Evolutionary conservation across 1,140 invertebrate species (phyloP).

Genomic region (Radopholus similis): DNA sequence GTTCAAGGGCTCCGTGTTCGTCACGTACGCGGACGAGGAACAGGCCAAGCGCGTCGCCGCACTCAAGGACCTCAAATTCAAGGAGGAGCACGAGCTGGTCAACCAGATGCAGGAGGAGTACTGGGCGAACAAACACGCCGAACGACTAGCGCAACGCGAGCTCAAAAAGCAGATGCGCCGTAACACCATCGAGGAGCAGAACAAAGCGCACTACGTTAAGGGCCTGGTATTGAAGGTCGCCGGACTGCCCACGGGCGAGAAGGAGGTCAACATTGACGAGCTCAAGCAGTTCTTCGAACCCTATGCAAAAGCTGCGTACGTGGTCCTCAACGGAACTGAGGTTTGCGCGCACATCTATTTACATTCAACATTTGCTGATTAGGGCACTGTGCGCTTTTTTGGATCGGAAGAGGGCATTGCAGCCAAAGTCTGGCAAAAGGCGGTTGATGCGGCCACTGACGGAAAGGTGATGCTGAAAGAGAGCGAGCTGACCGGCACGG

Average conservation of each 20-base stretch:
- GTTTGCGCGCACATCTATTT: conserved; percentile 68
- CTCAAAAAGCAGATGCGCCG: conserved; percentile 47
- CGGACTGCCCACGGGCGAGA: conserved; percentile 39
- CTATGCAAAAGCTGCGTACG: conserved; percentile 45
- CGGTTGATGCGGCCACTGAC: conserved; percentile 58
- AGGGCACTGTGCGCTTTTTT: conserved; percentile 71
- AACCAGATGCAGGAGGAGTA: conserved; percentile 65
- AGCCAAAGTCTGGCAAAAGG: conserved; percentile 68
- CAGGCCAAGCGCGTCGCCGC: conserved; percentile 72
- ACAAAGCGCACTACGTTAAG: conserved; percentile 43
- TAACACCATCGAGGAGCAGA: conserved; percentile 7
- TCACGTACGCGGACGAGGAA: conserved; percentile 75
- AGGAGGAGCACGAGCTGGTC: conserved; percentile 62
- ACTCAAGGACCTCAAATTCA: conserved; percentile 70
- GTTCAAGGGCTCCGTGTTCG: conserved; percentile 85
- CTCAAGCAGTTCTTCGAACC: conserved; percentile 54
- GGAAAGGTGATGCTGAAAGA: conserved; percentile 67
- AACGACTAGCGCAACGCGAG: conserved; percentile 16
- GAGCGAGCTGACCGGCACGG: conserved; percentile 69
- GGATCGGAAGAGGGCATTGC: conserved; percentile 71
- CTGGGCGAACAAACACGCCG: conserved; percentile 68
- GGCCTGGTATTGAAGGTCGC: conserved; percentile 49
- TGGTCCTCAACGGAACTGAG: conserved; percentile 31
- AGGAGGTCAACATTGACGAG: conserved; percentile 17
- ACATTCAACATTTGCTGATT: conserved; percentile 70